Conservation (phyloP, 1,140 invertebrate species). For the Drosophila truncata region DNA sequence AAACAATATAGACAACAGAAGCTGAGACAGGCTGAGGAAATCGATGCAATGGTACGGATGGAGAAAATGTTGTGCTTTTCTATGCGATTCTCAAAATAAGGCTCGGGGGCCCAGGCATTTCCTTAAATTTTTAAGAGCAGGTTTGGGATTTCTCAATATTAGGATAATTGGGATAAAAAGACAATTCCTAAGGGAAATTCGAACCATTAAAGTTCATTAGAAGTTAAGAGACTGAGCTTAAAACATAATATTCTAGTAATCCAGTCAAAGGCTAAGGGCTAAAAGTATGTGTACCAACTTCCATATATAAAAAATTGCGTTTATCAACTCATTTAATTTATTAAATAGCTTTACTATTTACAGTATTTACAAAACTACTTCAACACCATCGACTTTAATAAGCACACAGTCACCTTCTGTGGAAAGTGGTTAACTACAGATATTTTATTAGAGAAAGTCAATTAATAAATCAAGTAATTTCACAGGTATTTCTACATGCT, state of each 20-base stretch:
- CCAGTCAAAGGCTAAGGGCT: not conserved
- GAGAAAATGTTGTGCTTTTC: not conserved
- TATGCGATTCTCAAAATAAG: not conserved
- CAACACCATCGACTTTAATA: conserved; percentile 7
- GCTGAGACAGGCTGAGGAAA: not conserved
- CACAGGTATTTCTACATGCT: not conserved
- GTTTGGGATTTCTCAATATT: not conserved
- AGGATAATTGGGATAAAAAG: not conserved
- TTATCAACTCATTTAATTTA: not conserved
- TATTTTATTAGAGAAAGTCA: conserved; percentile 57
- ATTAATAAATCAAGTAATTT: not conserved
- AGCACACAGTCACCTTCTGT: conserved; percentile 11
- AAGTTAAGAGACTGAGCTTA: not conserved
- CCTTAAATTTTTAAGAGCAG: not conserved
- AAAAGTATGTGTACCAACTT: not conserved
- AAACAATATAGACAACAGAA: conserved; percentile 4
- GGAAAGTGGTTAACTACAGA: conserved; percentile 33
- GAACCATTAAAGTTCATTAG: not conserved
- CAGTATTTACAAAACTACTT: not conserved
- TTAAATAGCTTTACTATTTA: not conserved
- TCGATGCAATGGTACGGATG: not conserved
- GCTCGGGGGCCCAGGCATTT: not conserved
- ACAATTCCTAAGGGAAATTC: not conserved
- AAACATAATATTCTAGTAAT: not conserved
- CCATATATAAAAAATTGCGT: no score